Base-by-base conservation (phyloP, 2,797 vertebrate species). In the Buphagus erythrorhynchus region DNA sequence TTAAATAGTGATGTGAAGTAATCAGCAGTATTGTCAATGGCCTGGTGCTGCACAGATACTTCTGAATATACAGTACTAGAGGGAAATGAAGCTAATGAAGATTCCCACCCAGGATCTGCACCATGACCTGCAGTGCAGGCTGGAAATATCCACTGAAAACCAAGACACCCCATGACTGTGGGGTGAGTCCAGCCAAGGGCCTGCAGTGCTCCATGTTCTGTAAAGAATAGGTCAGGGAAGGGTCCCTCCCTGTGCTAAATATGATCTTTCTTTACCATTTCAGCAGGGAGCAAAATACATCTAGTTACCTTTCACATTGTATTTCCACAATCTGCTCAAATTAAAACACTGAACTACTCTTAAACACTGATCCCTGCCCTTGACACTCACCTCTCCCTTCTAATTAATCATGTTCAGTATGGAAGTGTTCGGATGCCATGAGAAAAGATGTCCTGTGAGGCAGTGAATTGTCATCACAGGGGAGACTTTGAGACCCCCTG, bases 1-100 rank as follows among this genome's bases (percentile, higher is more conserved):
- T 96, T 97, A 97, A 97, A 79, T 4, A 95, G 73, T 25, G 51
- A 88, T 87, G 81, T 51, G 77, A 86, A 91, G 67, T 76, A 95
- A 95, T 97, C 90, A 91, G 87, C 38, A 78, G 88, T 51, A 94
- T 79, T 95, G 94, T 93, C 80, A 76, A 19, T 33, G 38, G 84
- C 55, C 74, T 67, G 52, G 77, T 90, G 49, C 92, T 90, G 65
- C 78, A 88, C 45, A 90, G 79, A 67, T 40, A 43, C 24, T 82
- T 94, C 57, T 94, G 76, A 85, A 88, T 48, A 31, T 45, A 67
- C 25, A 83, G 4, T 24, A 48, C 35, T 25, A 63, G n/a, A 86
- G 33, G 48, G 12, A 94, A 87, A 89, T 2, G 1, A 95, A 85
- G 59, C 49, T 21, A 31, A 8, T 22, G 61, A 86, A 86, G 40